Evolutionary conservation across 23 tunicate species (phyloP).

Genomic region (Oikopleura dioica): DNA sequence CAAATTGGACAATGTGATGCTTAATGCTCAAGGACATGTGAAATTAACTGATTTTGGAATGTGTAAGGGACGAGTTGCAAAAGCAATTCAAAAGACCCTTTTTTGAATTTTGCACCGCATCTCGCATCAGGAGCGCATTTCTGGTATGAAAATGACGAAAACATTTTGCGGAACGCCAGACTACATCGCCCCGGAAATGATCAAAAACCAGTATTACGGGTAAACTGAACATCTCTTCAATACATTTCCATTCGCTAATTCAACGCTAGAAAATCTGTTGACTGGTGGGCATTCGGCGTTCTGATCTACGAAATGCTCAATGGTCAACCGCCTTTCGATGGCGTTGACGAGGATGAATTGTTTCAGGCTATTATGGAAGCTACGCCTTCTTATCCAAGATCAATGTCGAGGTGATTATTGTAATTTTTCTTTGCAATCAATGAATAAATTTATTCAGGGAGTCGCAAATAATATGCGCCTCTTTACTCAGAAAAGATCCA

Average conservation of each 20-base stretch:
- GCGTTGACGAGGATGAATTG: constrained; percentile 92
- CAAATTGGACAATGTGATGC: constrained; percentile 96
- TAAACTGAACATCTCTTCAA: too few species aligned
- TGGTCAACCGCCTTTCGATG: constrained; percentile 98
- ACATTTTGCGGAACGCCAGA: constrained; percentile 98
- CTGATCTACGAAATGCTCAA: constrained; percentile 81
- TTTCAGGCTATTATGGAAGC: constrained; percentile 16
- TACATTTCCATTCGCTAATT: too few species aligned
- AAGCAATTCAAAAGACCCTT: too few species aligned
- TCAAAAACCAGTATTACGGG: not conserved
- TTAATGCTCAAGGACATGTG: constrained; percentile 67
- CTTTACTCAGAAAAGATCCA: constrained; percentile 55
- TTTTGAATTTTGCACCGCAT: too few species aligned
- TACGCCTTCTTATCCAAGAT: not conserved
- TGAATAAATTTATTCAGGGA: too few species aligned
- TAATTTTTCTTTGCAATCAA: too few species aligned
- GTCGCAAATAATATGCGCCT: not conserved
- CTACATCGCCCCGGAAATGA: constrained; percentile 70
- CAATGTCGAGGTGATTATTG: too few species aligned
- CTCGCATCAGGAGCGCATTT: too few species aligned
- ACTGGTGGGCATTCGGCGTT: constrained; percentile 99
- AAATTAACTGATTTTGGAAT: constrained; percentile 95
- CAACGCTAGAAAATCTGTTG: constrained; percentile 91
- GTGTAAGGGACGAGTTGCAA: too few species aligned
- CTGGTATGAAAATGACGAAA: constrained; percentile 40